Evolutionary conservation across 2,113 vertebrate genomes (phyloP).

Genomic region (Dryoscopus gambensis): DNA sequence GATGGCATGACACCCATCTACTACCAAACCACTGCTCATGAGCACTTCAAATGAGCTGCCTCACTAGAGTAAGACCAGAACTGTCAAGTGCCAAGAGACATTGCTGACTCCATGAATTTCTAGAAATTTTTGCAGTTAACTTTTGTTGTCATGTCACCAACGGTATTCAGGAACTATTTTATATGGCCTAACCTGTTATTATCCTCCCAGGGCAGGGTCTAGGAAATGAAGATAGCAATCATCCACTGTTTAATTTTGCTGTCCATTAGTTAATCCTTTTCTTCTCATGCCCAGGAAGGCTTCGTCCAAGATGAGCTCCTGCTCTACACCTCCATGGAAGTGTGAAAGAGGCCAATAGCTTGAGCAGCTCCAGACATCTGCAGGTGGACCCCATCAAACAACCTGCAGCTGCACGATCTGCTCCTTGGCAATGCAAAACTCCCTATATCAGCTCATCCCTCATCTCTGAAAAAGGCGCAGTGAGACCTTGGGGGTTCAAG

Average conservation of each 20-base stretch:
- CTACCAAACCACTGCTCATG: not conserved
- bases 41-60: not conserved
- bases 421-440: not conserved
- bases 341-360: not conserved
- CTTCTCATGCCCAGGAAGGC: not conserved
- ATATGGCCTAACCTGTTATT: not conserved
- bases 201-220: not conserved
- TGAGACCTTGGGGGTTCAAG: not conserved
- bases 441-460: not conserved
- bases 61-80: not conserved
- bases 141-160: not conserved
- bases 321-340: not conserved
- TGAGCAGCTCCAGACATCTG: not conserved
- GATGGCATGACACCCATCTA: not conserved
- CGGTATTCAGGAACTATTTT: not conserved
- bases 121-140: not conserved
- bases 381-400: not conserved
- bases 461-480: not conserved
- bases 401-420: not conserved
- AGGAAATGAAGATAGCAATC: constrained; percentile 24
- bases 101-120: not conserved
- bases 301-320: not conserved
- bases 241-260: not conserved
- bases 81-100: not conserved
- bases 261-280: not conserved